These are phyloP conservation scores for Gorsachius magnificus DNA, from an alignment of 2,797 vertebrate genomes.

Conservation along the genomic window DNA sequence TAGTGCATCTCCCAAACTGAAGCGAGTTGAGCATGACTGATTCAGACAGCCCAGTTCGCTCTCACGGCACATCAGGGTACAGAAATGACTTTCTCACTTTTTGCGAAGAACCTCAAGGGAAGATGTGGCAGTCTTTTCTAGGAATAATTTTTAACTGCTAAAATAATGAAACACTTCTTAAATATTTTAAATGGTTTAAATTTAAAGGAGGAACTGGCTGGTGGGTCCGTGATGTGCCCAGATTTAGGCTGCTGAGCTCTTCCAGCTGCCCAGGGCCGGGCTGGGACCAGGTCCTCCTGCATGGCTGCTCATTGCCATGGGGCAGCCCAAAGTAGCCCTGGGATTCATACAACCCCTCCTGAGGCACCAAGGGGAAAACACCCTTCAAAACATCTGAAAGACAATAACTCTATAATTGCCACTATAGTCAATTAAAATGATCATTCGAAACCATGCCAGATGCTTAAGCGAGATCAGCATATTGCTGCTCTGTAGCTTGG, in stretches of 20 bases:
- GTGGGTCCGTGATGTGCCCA: not conserved
- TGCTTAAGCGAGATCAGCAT: not conserved
- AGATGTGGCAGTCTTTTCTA: not conserved
- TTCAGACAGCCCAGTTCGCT: not conserved
- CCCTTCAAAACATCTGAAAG: not conserved
- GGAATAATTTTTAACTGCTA: not conserved
- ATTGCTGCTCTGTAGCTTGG: not conserved
- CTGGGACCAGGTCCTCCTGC: not conserved
- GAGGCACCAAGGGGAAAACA: not conserved
- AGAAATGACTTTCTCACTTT: not conserved
- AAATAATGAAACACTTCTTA: not conserved
- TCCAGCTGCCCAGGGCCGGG: not conserved
- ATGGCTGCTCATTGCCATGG: not conserved
- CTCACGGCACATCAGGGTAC: not conserved
- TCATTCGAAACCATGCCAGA: not conserved
- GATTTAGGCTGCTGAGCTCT: not conserved
- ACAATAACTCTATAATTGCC: not conserved
- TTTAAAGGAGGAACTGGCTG: not conserved
- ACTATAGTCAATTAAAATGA: not conserved
- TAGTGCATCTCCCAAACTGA: rapidly evolving
- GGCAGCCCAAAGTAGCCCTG: not conserved
- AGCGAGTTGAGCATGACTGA: not conserved
- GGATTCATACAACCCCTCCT: not conserved
- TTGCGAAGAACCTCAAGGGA: not conserved
- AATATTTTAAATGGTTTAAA: not conserved